Percentiles rank a stretch among this genome's conserved stretches.
phyloP scores from a whole-genome alignment of 2,797 vertebrate species.

The Menidia menidia region DNA sequence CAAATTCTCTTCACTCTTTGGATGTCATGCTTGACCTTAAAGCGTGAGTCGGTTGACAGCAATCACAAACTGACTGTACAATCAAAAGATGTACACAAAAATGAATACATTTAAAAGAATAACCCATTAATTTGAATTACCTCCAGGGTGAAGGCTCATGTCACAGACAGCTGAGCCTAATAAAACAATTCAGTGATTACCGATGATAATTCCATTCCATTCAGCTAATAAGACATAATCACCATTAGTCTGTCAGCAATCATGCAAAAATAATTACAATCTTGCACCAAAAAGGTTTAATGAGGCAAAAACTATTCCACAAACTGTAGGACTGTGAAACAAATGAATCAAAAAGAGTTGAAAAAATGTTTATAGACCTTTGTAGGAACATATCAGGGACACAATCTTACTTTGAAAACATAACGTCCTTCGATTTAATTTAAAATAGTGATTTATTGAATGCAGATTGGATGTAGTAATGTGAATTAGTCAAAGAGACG shows the following conservation, averaged over 20 bases:
- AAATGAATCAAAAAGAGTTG: constrained; percentile 7
- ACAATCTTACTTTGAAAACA: constrained; percentile 19
- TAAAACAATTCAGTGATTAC: constrained; percentile 25
- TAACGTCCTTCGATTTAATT: constrained; percentile 34
- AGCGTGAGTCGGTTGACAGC: constrained; percentile 39
- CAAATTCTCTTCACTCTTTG: constrained; percentile 41
- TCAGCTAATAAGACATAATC: constrained; percentile 43
- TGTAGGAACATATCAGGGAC: constrained; percentile 24
- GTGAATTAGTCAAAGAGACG: constrained; percentile 42
- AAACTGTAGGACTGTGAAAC: constrained; percentile 23
- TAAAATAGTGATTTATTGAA: constrained; percentile 40
- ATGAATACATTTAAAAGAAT: constrained; percentile 10
- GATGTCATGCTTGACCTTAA: constrained; percentile 40
- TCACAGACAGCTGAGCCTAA: constrained; percentile 12
- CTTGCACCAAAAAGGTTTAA: constrained; percentile 16
- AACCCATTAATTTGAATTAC: constrained; percentile 13
- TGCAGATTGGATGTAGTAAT: constrained; percentile 21
- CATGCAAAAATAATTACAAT: constrained; percentile 36
- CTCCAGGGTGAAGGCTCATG: constrained; percentile 9
- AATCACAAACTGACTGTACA: constrained; percentile 12
- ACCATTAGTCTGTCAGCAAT: constrained; percentile 41
- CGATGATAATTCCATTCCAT: constrained; percentile 50
- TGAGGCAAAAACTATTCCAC: constrained; percentile 1
- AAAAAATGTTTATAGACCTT: constrained; percentile 18
- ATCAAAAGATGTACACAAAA: constrained; percentile 22